Evolutionary conservation across 2,888 invertebrate species (phyloP), one percentile per base, ranked within the genome.

Genomic region (Ormyrus labotus): DNA sequence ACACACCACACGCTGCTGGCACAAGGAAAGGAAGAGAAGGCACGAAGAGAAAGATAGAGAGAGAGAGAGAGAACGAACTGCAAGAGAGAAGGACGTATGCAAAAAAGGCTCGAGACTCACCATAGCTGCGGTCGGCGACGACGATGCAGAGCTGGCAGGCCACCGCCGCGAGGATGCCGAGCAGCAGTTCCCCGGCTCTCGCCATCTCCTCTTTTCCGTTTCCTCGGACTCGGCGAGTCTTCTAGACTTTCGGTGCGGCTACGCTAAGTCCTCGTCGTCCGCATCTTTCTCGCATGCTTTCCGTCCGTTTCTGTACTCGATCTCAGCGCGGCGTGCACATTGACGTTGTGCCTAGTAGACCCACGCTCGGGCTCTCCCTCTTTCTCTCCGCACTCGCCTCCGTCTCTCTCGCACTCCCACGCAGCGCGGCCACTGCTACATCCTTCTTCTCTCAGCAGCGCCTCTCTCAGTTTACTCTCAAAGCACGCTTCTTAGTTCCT

Each of bases 71-170:
- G 45, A 58, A n/a, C 34, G 60, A 48, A 19, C n/a, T 0, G 10
- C 7, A 45, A 13, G 19, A 13, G 19, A 9, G 6, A 19, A 19
- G 57, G 34, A 57, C 3, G n/a, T 48, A 69, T 51, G 68, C 50
- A 67, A 67, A 72, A 71, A 58, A 71, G 63, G 10, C 10, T n/a
- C 48, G 48, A 13, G 4, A 82, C 83, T 78, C 81, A 86, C 85
- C 86, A 84, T 85, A 61, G 81, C 83, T 84, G 61, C 83, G 76
- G 65, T 73, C 83, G 80, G 81, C 77, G 80, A 78, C 19, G 19
- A 19, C 77, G 78, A 82, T 82, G 81, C 84, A 82, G 50, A 85
- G 71, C 53, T 75, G 75, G 61, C 70, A 74, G 69, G 58, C 74
- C 2, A 19, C 19, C 19, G 19, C 19, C 57, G 80, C 71, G 74